These are phyloP conservation scores for Gambelia wislizenii DNA, from an alignment of 2,797 vertebrate genomes.

Conservation along the genomic window DNA sequence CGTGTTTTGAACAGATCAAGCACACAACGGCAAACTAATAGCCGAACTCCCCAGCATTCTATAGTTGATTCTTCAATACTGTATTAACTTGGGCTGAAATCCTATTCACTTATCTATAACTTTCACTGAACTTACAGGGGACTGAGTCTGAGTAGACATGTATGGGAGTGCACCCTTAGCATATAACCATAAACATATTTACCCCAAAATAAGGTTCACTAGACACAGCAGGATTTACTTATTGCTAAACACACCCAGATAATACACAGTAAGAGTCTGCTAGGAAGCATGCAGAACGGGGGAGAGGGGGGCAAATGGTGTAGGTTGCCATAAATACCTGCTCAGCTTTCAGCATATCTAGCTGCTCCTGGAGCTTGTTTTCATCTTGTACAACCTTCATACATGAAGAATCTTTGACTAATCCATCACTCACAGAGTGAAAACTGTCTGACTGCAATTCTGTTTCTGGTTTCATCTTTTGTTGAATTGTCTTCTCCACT, in stretches of 20 bases:
- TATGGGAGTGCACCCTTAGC: background rate
- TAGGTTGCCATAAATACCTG: conserved; percentile 70
- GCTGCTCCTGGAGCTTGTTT: conserved; percentile 84
- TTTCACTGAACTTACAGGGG: background rate
- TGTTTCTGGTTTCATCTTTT: conserved; percentile 66
- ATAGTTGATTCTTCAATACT: background rate
- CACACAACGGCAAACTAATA: background rate
- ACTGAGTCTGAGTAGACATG: background rate
- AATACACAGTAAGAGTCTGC: background rate
- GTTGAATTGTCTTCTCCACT: conserved; percentile 66
- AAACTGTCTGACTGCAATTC: conserved; percentile 62
- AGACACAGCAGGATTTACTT: background rate
- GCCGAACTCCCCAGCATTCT: background rate
- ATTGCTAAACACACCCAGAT: background rate
- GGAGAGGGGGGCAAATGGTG: background rate
- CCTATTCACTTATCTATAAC: background rate
- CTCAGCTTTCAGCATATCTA: conserved; percentile 75
- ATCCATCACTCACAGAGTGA: conserved; percentile 68
- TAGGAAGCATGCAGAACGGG: background rate
- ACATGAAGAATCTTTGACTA: conserved; percentile 61
- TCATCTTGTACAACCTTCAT: conserved; percentile 52
- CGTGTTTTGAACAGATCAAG: background rate
- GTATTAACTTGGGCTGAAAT: background rate
- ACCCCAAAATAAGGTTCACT: background rate
- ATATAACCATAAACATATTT: background rate